phyloP scores from a whole-genome alignment of 2,888 invertebrate genomes.

The Mimachlamys varia region DNA sequence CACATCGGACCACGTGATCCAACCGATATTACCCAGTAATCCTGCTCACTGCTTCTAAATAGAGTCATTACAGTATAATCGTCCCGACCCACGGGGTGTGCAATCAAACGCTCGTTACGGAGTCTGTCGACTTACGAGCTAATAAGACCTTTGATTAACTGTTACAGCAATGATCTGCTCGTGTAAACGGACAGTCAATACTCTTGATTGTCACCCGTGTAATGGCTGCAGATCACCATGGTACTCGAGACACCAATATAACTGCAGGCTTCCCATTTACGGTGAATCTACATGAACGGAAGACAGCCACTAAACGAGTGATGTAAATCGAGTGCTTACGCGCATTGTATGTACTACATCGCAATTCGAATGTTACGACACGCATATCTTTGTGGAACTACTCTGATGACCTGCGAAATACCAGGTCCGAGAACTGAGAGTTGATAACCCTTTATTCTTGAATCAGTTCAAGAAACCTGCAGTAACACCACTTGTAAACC shows the following conservation, averaged over 20 bases:
- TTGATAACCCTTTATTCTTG: too few relatives aligned
- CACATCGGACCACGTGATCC: background rate
- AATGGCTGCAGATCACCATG: background rate
- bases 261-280: background rate
- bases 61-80: background rate
- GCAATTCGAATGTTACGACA: too few relatives aligned
- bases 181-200: background rate
- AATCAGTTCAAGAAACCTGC: too few relatives aligned
- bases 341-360: too few relatives aligned
- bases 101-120: conserved; percentile 2
- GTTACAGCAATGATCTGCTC: background rate
- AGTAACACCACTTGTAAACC: too few relatives aligned
- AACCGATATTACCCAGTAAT: background rate
- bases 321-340: too few relatives aligned
- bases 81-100: background rate
- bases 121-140: conserved; percentile 11
- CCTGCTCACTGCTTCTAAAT: conserved; percentile 14
- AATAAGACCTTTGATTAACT: conserved; percentile 20
- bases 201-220: background rate
- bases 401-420: too few relatives aligned
- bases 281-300: background rate
- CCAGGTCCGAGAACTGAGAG: too few relatives aligned
- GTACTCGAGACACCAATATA: background rate
- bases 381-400: too few relatives aligned
- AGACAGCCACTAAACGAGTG: background rate